phyloP scores from a whole-genome alignment of 2,113 vertebrate species.

The Perognathus longimembris region DNA sequence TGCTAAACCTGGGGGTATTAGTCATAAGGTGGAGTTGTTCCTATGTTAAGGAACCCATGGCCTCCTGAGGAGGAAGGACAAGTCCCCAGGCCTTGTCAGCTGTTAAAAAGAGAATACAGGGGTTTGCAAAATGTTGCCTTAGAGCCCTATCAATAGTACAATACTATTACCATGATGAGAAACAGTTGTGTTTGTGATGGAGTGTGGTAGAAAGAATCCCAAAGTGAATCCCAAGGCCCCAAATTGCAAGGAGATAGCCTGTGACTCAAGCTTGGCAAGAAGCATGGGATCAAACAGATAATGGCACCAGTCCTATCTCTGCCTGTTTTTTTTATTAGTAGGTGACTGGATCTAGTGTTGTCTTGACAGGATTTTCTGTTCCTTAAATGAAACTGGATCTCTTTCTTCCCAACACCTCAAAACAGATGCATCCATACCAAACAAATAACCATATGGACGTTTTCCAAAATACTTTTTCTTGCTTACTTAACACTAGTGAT shows the following conservation, averaged over 20 bases:
- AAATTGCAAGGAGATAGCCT: neutral
- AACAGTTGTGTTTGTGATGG: neutral
- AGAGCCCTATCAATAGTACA: neutral
- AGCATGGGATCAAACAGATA: neutral
- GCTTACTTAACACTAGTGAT: neutral
- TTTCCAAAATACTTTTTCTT: neutral
- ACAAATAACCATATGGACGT: neutral
- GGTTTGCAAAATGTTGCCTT: neutral
- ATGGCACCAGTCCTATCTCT: neutral
- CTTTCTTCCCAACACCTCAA: conserved; percentile 17
- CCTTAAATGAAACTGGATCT: neutral
- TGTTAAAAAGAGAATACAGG: neutral
- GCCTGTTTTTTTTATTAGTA: neutral
- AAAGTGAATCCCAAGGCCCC: neutral
- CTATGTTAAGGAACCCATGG: neutral
- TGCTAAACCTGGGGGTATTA: neutral
- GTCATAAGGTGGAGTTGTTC: neutral
- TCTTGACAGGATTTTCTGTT: neutral
- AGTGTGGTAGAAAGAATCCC: neutral
- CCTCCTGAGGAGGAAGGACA: neutral
- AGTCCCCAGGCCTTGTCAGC: neutral
- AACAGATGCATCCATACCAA: conserved; percentile 35
- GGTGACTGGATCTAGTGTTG: neutral
- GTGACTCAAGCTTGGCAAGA: neutral
- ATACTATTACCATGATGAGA: neutral